A percentile compares a stretch with the other conserved stretches of the same genome.
phyloP scores from a whole-genome alignment of 2,113 vertebrate species.

The Pyxicephalus adspersus region DNA sequence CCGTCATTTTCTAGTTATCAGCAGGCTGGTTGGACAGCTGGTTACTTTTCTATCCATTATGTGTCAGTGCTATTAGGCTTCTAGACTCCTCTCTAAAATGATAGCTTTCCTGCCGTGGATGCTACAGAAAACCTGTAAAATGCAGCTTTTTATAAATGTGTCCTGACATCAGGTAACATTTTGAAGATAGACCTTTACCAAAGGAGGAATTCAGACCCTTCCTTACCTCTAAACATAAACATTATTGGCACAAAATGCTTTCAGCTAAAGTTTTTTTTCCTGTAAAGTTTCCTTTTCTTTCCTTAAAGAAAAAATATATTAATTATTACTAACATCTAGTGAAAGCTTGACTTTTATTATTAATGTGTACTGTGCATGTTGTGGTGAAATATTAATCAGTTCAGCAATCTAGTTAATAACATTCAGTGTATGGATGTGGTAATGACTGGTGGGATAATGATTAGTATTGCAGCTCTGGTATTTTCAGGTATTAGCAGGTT shows the following conservation, averaged over 20 bases:
- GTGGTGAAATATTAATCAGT: slow-evolving; percentile 4
- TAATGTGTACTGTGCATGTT: slow-evolving; percentile 1
- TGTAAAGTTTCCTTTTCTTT: no score
- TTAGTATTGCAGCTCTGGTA: neutral
- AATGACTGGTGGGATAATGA: neutral
- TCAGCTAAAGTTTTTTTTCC: neutral
- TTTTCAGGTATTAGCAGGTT: neutral
- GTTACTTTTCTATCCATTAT: slow-evolving; percentile 50
- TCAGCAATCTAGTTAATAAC: neutral
- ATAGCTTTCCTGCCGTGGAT: slow-evolving; percentile 7
- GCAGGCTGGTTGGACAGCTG: slow-evolving; percentile 13
- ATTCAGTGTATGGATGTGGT: neutral
- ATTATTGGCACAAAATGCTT: slow-evolving; percentile 25
- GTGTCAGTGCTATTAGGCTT: slow-evolving; percentile 42
- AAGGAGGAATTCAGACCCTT: slow-evolving; percentile 17
- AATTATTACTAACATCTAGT: slow-evolving; percentile 26
- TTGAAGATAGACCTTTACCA: slow-evolving; percentile 42
- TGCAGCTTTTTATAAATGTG: slow-evolving; percentile 37
- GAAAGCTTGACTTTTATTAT: slow-evolving; percentile 4
- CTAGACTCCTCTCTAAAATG: slow-evolving; percentile 18
- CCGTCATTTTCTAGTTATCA: slow-evolving; percentile 46
- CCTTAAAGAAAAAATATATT: slow-evolving; percentile 10
- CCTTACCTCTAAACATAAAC: slow-evolving; percentile 28
- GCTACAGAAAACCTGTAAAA: slow-evolving; percentile 41
- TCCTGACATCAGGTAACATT: slow-evolving; percentile 36